Conservation (phyloP, 2,888 invertebrate genomes). For the Sympetrum striolatum region DNA sequence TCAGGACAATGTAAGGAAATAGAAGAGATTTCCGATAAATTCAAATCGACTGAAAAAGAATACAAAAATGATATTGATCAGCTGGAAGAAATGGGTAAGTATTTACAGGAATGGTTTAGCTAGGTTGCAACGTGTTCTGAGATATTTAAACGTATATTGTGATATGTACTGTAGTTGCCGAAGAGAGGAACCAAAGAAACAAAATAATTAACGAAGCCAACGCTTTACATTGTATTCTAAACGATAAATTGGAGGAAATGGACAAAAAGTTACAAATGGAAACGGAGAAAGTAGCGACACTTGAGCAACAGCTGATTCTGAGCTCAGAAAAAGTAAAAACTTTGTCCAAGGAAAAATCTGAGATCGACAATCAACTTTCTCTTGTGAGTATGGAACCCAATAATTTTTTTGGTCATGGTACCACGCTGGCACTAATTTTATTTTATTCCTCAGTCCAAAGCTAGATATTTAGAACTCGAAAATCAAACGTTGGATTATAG, state of each 20-base stretch:
- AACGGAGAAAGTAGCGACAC: not conserved
- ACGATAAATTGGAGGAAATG: constrained; percentile 2
- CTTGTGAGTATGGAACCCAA: not conserved
- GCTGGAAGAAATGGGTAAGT: constrained; percentile 17
- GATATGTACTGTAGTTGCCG: not conserved
- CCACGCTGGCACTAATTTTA: not conserved
- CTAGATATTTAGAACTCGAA: not conserved
- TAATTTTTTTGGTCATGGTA: not conserved
- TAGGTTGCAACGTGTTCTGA: accelerated
- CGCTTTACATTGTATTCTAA: constrained; percentile 8
- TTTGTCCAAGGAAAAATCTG: not conserved
- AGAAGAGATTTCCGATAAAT: not conserved
- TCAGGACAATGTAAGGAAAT: constrained; percentile 7
- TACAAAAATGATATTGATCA: constrained; percentile 10
- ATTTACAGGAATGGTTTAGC: not conserved
- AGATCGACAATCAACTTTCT: not conserved
- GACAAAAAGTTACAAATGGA: not conserved
- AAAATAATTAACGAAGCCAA: constrained; percentile 12
- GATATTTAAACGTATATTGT: not conserved
- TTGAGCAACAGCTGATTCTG: not conserved
- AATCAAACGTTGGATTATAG: not conserved
- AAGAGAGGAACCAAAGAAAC: constrained; percentile 11
- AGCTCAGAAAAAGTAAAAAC: not conserved
- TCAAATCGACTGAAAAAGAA: not conserved
- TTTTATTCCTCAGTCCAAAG: not conserved